Base-by-base conservation (phyloP, 2,113 vertebrate species). In the Excalfactoria chinensis region DNA sequence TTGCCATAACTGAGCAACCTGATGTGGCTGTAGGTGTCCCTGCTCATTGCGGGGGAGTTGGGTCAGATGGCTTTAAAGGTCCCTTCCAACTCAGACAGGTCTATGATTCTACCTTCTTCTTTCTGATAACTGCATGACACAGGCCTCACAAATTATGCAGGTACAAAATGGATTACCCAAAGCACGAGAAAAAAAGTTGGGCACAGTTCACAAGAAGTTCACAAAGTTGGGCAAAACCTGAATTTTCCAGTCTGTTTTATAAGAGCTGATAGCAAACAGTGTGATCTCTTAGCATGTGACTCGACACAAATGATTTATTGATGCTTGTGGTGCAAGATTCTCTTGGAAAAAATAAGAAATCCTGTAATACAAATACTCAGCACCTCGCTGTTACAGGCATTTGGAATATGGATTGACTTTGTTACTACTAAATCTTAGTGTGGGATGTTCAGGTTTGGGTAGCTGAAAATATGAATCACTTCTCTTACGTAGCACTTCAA, bases 291-390 rank as follows among this genome's bases (percentile, higher is more conserved):
- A 73, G 20, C 67, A 53, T 83, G 35, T 95, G 89, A 87, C 55
- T 70, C 53, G 40, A 58, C 49, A 84, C 67, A 95, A 91, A 82
- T 70, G 75, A 76, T 43, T 93, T 83, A 87, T 32, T 93, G 89
- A 73, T 72, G 32, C 76, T 85, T 63, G 14, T 90, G 30, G 15
- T 79, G 18, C 12, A 48, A 72, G 34, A 84, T n/a, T 46, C 8
- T 53, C 18, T 51, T 71, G 48, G 58, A 78, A 89, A 90, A 56
- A 37, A 62, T 30, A 79, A 68, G 78, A 32, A 71, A 64, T 79
- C 68, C 20, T 17, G 68, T 43, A 79, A 62, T 30, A 44, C 40
- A 90, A 79, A 62, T 43, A 58, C 87, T 26, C 48, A n/a, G 75
- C 6, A 5, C 60, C 72, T 30, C 1, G 17, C 53, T 82, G 70